Evolutionary conservation across 2,113 vertebrate genomes (phyloP), one percentile per base, ranked within the genome.

Genomic region (Salvator merianae): DNA sequence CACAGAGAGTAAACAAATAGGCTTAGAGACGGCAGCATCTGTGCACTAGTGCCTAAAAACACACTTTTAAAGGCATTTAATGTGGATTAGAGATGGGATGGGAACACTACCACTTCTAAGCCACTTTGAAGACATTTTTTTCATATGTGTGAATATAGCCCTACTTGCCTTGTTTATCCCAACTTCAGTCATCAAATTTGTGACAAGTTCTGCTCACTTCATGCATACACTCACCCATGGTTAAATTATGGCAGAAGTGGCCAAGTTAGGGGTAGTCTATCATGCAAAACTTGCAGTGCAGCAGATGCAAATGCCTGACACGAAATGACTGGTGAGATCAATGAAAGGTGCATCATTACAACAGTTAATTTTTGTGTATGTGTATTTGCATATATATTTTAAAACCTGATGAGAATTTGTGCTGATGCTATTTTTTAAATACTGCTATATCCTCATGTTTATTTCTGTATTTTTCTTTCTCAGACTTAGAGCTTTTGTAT

Each of bases 381-480:
- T 1, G 53, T 77, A 55, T 75, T 0, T 30, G 13, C 16, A 18
- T 68, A 0, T 84, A 65, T 0, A 28, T 36, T 32, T 43, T 6
- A 84, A 75, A 12, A 1, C 47, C 30, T 83, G 73, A 86, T 66
- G 70, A 81, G 77, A 86, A 30, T 24, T 81, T 65, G 70, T 72
- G 12, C 76, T 87, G 82, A 14, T 87, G 88, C 53, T 82, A 0
- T 77, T 84, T 90, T 84, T 71, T 36, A 24, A 66, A 66, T 74
- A 38, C 20, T 47, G 30, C 43, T n/a, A 16, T 72, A 62, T 77
- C 0, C 53, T 40, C 68, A 20, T 75, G 32, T 8, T 92, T 47
- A 80, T 88, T 93, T 77, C 79, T 82, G 69, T 28, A 77, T 79
- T 10, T 16, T 26, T 65, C 70, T 26, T 74, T 12, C 85, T 53